Base-by-base conservation (phyloP, 2,888 invertebrate species). In the Chloroclysta siterata region DNA sequence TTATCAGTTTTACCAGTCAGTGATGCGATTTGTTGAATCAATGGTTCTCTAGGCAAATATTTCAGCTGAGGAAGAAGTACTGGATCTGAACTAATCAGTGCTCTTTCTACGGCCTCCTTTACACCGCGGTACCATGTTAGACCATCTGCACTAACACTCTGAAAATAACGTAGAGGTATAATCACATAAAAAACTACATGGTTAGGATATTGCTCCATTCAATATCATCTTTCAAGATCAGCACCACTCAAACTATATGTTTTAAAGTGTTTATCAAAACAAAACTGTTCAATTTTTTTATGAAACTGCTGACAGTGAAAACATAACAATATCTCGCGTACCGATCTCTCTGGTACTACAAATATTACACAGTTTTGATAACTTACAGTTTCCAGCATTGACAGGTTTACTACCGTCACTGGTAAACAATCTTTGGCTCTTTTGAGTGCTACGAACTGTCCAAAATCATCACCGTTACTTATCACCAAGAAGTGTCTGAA, bases 371-470 rank as follows among this genome's bases (percentile, higher is more conserved):
- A 0, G 33, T 33, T 46, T 11, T 6, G 17, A 36, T n/a, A 44
- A 57, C 57, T 44, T 52, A 67, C 67, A 6, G 47, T 36, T 13
- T 67, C 55, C 22, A 65, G 15, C 47, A 53, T 50, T 14, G 66
- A 61, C 13, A 69, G 33, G 42, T 66, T 58, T 10, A 69, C 28
- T n/a, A 55, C 17, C 10, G 66, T 66, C 0, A 58, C 58, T 47
- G 69, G 63, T 8, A 65, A 15, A 28, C 50, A 54, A 33, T 67
- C 60, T 33, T 52, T 58, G 11, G 46, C 53, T 58, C 69, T 47
- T 46, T 44, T 46, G 11, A 56, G 36, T n/a, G 56, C 46, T 13
- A 60, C 41, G 15, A 60, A 53, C 44, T 60, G 44, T 14, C 50
- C 58, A 39, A 8, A 44, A 28, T 55, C 53, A 10, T 60, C 55